Evolutionary conservation across 35 echinoderm and acorn worm genomes (phyloP).

Genomic region (Diadema setosum): DNA sequence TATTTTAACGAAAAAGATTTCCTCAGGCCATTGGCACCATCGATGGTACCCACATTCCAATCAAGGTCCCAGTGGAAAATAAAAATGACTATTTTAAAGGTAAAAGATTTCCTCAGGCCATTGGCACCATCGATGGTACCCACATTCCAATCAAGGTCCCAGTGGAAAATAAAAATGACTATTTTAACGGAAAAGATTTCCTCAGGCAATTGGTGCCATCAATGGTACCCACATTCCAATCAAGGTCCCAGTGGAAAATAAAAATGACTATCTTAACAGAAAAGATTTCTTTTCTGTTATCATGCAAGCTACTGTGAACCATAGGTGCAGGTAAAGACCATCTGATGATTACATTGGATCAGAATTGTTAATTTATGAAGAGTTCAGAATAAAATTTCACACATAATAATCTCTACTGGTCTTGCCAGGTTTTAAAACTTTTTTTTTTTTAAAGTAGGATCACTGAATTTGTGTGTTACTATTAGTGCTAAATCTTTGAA

Average conservation of each 20-base stretch:
- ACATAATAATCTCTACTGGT: too few relatives aligned
- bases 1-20: background rate
- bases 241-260: background rate
- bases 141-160: constrained; percentile 30
- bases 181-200: constrained; percentile 37
- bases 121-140: background rate
- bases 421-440: too few relatives aligned
- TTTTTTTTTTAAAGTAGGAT: too few relatives aligned
- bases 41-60: constrained; percentile 28
- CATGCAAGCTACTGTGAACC: constrained; percentile 43
- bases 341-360: too few relatives aligned
- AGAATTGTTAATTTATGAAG: too few relatives aligned
- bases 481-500: too few relatives aligned
- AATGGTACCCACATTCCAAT: constrained; percentile 32
- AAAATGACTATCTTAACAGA: constrained; percentile 25
- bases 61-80: background rate
- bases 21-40: background rate
- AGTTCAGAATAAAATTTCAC: too few relatives aligned
- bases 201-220: background rate
- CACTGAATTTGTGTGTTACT: too few relatives aligned
- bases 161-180: background rate
- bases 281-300: constrained; percentile 31
- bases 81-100: constrained; percentile 24
- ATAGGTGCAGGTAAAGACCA: too few relatives aligned
- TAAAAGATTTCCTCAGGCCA: constrained; percentile 5